A percentile compares a stretch with the other conserved stretches of the same genome.
Evolutionary conservation across 2,113 vertebrate genomes (phyloP).

Genomic region (Egretta garzetta): DNA sequence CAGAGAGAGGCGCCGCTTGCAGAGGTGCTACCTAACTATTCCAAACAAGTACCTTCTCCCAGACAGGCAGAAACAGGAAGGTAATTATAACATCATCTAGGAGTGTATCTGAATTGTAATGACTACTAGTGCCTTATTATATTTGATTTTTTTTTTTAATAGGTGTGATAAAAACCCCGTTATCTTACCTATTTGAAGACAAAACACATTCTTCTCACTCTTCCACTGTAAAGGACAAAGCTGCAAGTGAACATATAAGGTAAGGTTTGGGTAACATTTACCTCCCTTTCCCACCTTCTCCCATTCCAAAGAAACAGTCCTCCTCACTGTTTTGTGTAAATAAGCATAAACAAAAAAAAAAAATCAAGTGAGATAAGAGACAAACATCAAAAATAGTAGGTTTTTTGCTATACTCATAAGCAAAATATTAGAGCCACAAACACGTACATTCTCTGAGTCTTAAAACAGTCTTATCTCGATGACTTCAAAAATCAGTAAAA

Average conservation of each 20-base stretch:
- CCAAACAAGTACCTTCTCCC: slow-evolving; percentile 97
- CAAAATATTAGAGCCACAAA: background rate
- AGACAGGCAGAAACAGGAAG: slow-evolving; percentile 90
- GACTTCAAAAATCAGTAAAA: background rate
- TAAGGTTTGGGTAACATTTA: slow-evolving; percentile 46
- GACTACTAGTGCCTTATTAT: background rate
- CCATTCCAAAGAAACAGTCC: background rate
- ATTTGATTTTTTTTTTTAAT: background rate
- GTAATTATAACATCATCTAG: slow-evolving; percentile 62
- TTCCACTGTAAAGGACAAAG: slow-evolving; percentile 98
- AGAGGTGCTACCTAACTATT: slow-evolving; percentile 95
- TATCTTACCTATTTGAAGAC: slow-evolving; percentile 95
- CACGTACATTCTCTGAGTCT: background rate
- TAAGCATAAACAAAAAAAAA: background rate
- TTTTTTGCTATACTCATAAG: background rate
- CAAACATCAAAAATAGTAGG: background rate
- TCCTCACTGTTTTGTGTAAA: background rate
- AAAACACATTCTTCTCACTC: slow-evolving; percentile 96
- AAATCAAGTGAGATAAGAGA: background rate
- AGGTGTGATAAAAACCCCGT: slow-evolving; percentile 86
- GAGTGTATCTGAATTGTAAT: background rate
- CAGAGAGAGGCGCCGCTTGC: slow-evolving; percentile 91
- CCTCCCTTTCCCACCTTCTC: background rate
- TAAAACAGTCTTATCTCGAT: background rate
- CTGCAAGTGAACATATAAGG: slow-evolving; percentile 97